Evolutionary conservation across 92 coral and sea anemone species (phyloP), one percentile per base, ranked within the genome.

Genomic region (Zoanthus solanderi): DNA sequence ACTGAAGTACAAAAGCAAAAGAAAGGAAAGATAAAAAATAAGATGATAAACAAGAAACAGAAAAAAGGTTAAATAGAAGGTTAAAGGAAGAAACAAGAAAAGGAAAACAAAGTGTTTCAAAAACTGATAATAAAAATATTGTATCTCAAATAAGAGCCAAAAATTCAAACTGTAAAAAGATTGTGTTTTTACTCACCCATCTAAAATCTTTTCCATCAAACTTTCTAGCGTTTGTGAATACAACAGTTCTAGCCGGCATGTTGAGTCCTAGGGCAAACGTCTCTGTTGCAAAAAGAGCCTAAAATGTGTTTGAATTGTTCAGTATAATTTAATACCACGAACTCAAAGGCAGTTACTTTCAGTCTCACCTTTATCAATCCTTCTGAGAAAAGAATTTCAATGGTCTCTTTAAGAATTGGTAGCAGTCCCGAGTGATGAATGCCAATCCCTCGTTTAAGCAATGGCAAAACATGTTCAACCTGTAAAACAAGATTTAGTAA

Each of bases 241-340:
- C 99, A 31, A 97, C 99, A n/a, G 99, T 97, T 79, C 99, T 88
- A 54, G 99, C 99, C 0, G 99, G 99, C 99, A 97, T 97, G 95
- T 97, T 97, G 48, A 97, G 95, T 34, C 99, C 99, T 85, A 97
- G 98, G 30, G 99, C 98, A 87, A 97, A 97, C 17, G 99, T 97
- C 93, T 97, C 99, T 7, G 99, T 97, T n/a, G 99, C 99, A 90
- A 97, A 97, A 52, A 97, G 91, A 7, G 99, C 99, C 99, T 97
- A 57, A 61, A 57, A 75, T 23, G 75, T 11, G 84, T 32, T 29
- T 73, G 32, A 16, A 50, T 2, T 7, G 56, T 50, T 50, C 0
- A 50, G 12, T 7, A 50, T 50, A 11, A 7, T 50, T 50, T 50
- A 50, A 50, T 7, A 50, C 9, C 12, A 50, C 56, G 12, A 50